Evolutionary conservation across 2,888 invertebrate species (phyloP), one percentile per base, ranked within the genome.

Genomic region (Athripsodes cinereus): DNA sequence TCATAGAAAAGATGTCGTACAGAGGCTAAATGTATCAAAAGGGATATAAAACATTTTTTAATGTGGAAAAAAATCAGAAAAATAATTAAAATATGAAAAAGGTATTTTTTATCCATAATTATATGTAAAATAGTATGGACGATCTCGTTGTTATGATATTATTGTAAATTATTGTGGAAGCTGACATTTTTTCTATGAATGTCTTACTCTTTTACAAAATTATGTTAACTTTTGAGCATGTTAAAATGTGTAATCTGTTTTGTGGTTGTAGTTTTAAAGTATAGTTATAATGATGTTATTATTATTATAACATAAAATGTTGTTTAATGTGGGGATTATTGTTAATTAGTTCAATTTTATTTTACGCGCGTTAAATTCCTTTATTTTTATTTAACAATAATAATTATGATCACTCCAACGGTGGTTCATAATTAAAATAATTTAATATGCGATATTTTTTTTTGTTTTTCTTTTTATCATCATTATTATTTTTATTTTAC

Each of bases 291-390:
- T 40, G 13, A 40, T 40, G 16, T n/a, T 40, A 40, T 31, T 6
- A 11, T 31, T 31, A 31, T 40, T 40, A 40, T 40, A 40, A 40
- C 40, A 8, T 40, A 40, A 40, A 40, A 40, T 40, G 40, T 40
- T 40, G 40, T 40, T 40, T 40, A 40, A 8, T 40, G 40, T 57
- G 57, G 56, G 56, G 57, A 56, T 48, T 52, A 53, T 16, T 57
- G 61, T 61, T 62, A 57, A 11, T 62, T 62, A 62, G 62, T 62
- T 62, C 34, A 62, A 62, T 62, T 59, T 53, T 52, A 44, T 58
- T 59, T 58, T 58, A 55, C 18, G 48, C 34, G 18, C 48, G 21
- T 53, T 40, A 40, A 40, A 40, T 16, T 40, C n/a, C 2, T 40
- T 40, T 40, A n/a, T 13, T 40, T 31, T 31, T 31, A 31, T 31